Evolutionary conservation across 2,797 vertebrate genomes (phyloP), one percentile per base, ranked within the genome.

Genomic region (Gobio occitaniae): DNA sequence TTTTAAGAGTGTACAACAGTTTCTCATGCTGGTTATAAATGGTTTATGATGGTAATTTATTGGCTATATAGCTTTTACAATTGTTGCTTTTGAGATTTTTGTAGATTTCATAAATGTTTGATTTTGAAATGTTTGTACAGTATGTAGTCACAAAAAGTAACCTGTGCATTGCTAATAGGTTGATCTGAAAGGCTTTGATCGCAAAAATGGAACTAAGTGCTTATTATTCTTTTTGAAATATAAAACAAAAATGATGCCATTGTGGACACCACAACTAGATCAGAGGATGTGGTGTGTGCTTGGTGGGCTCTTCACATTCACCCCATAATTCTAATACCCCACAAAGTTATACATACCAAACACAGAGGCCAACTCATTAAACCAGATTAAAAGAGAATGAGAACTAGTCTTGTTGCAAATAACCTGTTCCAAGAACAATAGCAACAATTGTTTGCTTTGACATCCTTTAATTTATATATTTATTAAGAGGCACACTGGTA

Each of bases 381-480:
- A 41, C 8, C 48, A 77, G 87, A 84, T 89, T 79, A 89, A 77
- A 54, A 80, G 65, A 78, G 65, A 86, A 81, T 86, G 59, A 82
- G 86, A 88, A 86, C 41, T 75, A 61, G 86, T 68, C 63, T 70
- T 61, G 47, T 54, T 84, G 83, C 68, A 78, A 68, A 77, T 74
- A 21, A 86, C 71, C 48, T 69, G 52, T 25, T 63, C 70, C 29
- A 68, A 32, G 77, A 80, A 89, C 86, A 90, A 89, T 85, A 87
- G 85, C 75, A 63, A 65, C 41, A 70, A 83, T 89, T 92, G 88
- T 92, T 87, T 76, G 17, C 65, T 74, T 83, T 80, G 84, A 75
- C 47, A 79, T 88, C 66, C 59, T 90, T 89, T 88, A 68, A 82
- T 87, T 85, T 69, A 83, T 88, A 70, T 84, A 84, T 87, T 83